phyloP scores from a whole-genome alignment of 2,797 vertebrate species.

The Heterohyrax brucei region DNA sequence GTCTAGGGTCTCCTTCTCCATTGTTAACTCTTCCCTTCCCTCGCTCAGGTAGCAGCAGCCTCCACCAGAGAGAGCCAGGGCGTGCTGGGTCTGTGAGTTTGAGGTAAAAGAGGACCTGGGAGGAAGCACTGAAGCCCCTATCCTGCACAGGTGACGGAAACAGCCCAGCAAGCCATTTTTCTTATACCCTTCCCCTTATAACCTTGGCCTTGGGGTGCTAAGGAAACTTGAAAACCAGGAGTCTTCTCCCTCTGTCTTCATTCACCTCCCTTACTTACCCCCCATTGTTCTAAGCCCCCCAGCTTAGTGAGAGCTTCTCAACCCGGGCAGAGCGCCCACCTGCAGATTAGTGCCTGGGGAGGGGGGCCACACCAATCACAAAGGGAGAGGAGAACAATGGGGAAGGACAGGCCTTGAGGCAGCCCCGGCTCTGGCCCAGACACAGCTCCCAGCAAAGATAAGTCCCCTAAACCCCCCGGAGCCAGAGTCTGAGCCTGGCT shows the following conservation, averaged over 20 bases:
- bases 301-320: conserved; percentile 82
- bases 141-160: background rate
- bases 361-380: conserved; percentile 56
- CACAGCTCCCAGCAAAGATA: conserved; percentile 83
- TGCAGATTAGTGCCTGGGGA: conserved; percentile 77
- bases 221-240: conserved; percentile 43
- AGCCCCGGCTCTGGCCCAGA: conserved; percentile 78
- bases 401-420: conserved; percentile 73
- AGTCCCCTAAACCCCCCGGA: conserved; percentile 87
- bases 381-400: conserved; percentile 74
- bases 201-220: conserved; percentile 54
- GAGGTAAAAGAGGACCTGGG: background rate
- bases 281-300: conserved; percentile 82
- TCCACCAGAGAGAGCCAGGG: background rate
- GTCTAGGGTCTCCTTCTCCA: conserved; percentile 64
- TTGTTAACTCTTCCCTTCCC: conserved; percentile 69
- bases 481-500: conserved; percentile 87
- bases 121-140: background rate
- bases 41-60: background rate
- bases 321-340: conserved; percentile 82
- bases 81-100: background rate
- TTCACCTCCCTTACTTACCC: conserved; percentile 55
- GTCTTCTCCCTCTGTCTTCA: conserved; percentile 52
- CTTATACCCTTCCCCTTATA: background rate
- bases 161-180: background rate